phyloP scores from a whole-genome alignment of 2,797 vertebrate genomes.

The Danio kyathit region DNA sequence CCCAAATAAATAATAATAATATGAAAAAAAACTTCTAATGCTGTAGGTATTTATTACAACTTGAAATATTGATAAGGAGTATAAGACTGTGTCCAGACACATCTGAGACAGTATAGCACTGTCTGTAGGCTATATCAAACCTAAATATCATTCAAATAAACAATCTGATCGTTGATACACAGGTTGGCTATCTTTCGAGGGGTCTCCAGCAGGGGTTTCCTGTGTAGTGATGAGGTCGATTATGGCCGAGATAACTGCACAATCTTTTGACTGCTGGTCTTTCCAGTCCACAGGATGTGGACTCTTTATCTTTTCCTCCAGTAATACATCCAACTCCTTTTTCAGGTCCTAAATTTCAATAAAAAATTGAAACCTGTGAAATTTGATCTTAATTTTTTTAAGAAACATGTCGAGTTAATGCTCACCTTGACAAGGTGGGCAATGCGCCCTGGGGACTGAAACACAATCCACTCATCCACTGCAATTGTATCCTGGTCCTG shows the following conservation, averaged over 20 bases:
- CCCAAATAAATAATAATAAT: conserved; percentile 8
- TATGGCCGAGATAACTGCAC: conserved; percentile 94
- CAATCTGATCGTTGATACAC: background rate
- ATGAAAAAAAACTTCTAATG: background rate
- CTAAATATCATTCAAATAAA: conserved; percentile 13
- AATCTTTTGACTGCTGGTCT: conserved; percentile 86
- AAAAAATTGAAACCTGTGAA: background rate
- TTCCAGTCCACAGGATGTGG: conserved; percentile 93
- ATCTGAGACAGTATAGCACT: background rate
- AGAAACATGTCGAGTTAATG: background rate
- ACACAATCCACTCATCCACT: conserved; percentile 97
- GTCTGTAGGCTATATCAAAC: background rate
- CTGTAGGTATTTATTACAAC: background rate
- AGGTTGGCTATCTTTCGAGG: conserved; percentile 45
- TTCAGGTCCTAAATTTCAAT: conserved; percentile 83
- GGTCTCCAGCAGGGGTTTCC: conserved; percentile 80
- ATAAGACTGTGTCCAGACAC: background rate
- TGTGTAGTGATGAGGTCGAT: conserved; percentile 97
- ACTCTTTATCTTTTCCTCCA: conserved; percentile 93
- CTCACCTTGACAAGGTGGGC: conserved; percentile 95
- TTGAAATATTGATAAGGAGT: background rate
- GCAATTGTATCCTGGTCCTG: conserved; percentile 93
- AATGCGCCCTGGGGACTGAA: conserved; percentile 93
- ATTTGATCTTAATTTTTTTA: too few species aligned
- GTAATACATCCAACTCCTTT: conserved; percentile 88